Evolutionary conservation across 2,797 vertebrate species (phyloP).

Genomic region (Thamnophis elegans): DNA sequence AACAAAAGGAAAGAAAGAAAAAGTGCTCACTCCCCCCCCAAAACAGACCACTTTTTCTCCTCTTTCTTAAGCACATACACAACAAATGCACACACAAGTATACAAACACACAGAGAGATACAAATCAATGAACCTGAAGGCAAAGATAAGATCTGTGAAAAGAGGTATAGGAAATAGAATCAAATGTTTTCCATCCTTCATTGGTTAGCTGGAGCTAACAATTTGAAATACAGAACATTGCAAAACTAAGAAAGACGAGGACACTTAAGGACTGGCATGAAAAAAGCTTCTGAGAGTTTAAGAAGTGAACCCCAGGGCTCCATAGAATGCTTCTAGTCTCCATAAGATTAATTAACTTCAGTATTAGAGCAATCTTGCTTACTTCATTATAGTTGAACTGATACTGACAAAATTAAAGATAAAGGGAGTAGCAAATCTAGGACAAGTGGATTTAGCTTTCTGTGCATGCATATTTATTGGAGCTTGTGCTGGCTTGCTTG

Average conservation of each 20-base stretch:
- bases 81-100: neutral
- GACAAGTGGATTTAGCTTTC: conserved; percentile 40
- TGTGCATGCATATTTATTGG: conserved; percentile 55
- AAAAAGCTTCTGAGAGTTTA: neutral
- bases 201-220: neutral
- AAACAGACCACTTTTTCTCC: neutral
- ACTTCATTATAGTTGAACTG: conserved; percentile 39
- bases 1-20: neutral
- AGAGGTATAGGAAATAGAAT: neutral
- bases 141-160: neutral
- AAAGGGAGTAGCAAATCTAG: conserved; percentile 43
- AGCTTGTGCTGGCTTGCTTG: neutral
- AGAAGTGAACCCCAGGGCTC: neutral
- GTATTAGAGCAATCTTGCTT: conserved; percentile 29
- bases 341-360: conserved; percentile 16
- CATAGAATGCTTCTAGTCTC: conserved; percentile 1
- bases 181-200: neutral
- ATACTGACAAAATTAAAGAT: conserved; percentile 45
- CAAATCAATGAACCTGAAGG: neutral
- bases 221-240: neutral
- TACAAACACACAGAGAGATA: neutral
- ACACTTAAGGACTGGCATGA: neutral
- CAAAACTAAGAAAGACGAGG: neutral
- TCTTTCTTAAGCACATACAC: neutral
- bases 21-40: neutral